Evolutionary conservation across 35 echinoderm and acorn worm genomes (phyloP), one percentile per base, ranked within the genome.

Genomic region (Chiridota heheva): DNA sequence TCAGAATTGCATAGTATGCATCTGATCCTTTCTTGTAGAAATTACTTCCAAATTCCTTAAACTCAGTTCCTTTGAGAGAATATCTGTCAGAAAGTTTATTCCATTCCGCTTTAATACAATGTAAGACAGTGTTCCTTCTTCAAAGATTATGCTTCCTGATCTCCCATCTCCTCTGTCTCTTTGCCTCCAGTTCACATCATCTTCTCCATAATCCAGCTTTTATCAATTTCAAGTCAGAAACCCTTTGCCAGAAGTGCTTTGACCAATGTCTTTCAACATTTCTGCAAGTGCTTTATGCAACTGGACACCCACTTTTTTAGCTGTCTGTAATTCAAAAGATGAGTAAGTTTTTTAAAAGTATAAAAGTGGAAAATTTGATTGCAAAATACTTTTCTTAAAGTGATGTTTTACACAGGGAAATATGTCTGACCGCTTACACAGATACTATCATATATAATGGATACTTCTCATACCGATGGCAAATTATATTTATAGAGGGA

Each of bases 231-330:
- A 67, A 35, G 34, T 67, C 12, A 84, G 46, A 25, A 84, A 84
- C 15, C 81, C 81, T 59, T 53, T 27, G 33, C 66, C 65, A 2
- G 16, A 26, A 20, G 71, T 47, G 26, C 67, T 60, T 22, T 73
- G 55, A 5, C 90, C 90, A 77, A 88, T 38, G 57, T 87, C 78
- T 30, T 73, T 65, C 2, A 92, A 48, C 16, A 87, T 16, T 42
- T 55, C 33, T 6, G 78, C 42, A 18, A 92, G 70, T 25, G 63
- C 57, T 24, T 67, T 51, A 61, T 92, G 70, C 42, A 92, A 71
- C 37, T 82, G 58, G 5, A 83, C 51, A 8, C 90, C 90, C 2
- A 92, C 77, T 63, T 87, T 87, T 49, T 87, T 92, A 51, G 84
- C 90, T 39, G 90, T 82, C 90, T 92, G 76, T 37, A 64, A 45